Evolutionary conservation across 2,797 vertebrate species (phyloP).

Genomic region (Harpagifer antarcticus): DNA sequence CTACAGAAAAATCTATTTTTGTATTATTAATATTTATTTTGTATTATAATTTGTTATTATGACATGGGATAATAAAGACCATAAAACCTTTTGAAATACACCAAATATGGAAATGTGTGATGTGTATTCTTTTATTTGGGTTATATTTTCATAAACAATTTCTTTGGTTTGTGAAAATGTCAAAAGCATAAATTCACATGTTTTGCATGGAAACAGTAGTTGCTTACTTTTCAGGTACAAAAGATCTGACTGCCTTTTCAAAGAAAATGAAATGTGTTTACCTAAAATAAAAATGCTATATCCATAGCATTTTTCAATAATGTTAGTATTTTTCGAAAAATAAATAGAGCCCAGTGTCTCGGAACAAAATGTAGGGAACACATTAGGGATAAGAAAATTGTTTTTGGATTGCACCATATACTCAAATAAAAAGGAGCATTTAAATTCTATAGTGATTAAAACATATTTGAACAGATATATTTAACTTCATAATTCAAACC

Average conservation of each 20-base stretch:
- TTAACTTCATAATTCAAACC: constrained; percentile 17
- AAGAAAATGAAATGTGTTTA: neutral
- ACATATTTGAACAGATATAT: neutral
- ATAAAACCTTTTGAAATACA: neutral
- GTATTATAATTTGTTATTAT: neutral
- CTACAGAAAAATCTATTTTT: too few relatives aligned
- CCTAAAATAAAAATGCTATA: too few relatives aligned
- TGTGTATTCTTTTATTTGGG: neutral
- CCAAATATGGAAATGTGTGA: neutral
- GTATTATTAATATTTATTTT: too few relatives aligned
- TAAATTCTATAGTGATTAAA: neutral
- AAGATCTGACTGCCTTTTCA: neutral
- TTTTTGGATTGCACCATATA: neutral
- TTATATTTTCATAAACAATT: neutral
- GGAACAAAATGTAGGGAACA: neutral
- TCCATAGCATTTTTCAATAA: too few relatives aligned
- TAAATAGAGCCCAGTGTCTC: neutral
- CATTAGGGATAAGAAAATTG: too few relatives aligned
- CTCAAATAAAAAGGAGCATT: neutral
- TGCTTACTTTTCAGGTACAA: too few relatives aligned
- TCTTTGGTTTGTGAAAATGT: neutral
- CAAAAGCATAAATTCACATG: neutral
- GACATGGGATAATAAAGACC: neutral
- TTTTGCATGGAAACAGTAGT: neutral
- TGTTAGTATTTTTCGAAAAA: neutral